These are phyloP conservation scores for Diaperis boleti DNA, from an alignment of 2,888 invertebrate genomes.

Conservation along the genomic window DNA sequence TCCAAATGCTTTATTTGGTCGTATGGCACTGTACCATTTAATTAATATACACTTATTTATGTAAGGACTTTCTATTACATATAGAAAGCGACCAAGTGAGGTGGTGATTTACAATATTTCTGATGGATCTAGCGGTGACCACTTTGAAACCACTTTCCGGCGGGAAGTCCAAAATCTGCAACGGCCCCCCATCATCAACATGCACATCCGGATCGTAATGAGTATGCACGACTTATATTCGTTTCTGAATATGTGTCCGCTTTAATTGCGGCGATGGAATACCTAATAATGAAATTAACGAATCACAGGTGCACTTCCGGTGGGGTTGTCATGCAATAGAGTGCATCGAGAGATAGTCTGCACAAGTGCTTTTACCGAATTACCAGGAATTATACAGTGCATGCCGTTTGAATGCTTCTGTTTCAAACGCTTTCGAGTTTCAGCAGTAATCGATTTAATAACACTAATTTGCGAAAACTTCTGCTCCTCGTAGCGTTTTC, in stretches of 20 bases:
- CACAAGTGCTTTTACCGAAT: constrained; percentile 26
- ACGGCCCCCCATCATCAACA: constrained; percentile 10
- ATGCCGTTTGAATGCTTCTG: constrained; percentile 29
- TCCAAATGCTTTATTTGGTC: no score
- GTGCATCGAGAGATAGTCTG: constrained; percentile 14
- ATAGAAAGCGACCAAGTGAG: no score
- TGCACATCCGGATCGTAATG: constrained; percentile 38
- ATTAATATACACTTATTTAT: no score
- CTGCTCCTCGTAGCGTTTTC: constrained; percentile 16
- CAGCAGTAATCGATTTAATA: constrained; percentile 38
- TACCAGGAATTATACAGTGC: constrained; percentile 33
- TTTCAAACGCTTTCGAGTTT: constrained; percentile 37
- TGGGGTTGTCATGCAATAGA: constrained; percentile 49
- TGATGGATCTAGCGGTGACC: no score
- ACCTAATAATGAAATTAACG: constrained; percentile 58
- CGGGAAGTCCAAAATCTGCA: constrained; percentile 33
- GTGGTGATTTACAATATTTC: no score
- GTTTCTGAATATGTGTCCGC: constrained; percentile 48
- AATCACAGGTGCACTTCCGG: constrained; percentile 61
- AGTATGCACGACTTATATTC: constrained; percentile 35
- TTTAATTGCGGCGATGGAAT: constrained; percentile 56
- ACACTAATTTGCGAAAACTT: constrained; percentile 36
- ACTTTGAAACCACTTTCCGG: not conserved
- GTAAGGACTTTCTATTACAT: no score
- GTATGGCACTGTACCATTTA: no score